Conservation (phyloP, 1,140 invertebrate genomes). For the Phocides pigmalion region DNA sequence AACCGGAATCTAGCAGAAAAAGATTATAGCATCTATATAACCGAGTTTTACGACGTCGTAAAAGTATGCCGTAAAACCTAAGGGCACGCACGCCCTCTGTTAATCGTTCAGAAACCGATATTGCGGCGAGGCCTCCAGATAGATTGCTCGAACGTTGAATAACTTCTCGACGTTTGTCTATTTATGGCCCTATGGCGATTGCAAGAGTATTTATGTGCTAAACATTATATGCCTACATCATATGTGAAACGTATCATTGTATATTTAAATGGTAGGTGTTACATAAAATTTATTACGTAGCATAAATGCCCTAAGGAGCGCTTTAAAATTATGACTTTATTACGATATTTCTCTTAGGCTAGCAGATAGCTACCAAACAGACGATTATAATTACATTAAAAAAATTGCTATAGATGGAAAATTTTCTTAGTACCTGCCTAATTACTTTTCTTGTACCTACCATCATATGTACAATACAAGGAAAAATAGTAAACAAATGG, state of each 20-base stretch:
- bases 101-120: conserved; percentile 83
- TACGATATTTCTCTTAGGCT: no score
- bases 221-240: no score
- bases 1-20: conserved; percentile 64
- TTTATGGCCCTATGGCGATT: conserved; percentile 67
- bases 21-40: conserved; percentile 77
- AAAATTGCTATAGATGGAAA: no score
- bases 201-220: conserved; percentile 44
- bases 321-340: no score
- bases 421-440: no score
- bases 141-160: conserved; percentile 77
- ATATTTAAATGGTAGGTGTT: background rate
- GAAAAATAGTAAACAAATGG: no score
- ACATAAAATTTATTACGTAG: no score
- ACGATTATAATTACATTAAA: no score
- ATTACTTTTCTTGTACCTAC: no score
- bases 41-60: conserved; percentile 79
- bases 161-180: conserved; percentile 76
- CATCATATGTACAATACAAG: no score
- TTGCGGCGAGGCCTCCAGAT: conserved; percentile 72
- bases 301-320: no score
- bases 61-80: conserved; percentile 81
- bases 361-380: no score
- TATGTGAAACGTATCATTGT: background rate
- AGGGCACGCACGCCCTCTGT: conserved; percentile 82